These are phyloP conservation scores for Cinclus cinclus DNA, from an alignment of 2,113 vertebrate genomes.

Conservation along the genomic window DNA sequence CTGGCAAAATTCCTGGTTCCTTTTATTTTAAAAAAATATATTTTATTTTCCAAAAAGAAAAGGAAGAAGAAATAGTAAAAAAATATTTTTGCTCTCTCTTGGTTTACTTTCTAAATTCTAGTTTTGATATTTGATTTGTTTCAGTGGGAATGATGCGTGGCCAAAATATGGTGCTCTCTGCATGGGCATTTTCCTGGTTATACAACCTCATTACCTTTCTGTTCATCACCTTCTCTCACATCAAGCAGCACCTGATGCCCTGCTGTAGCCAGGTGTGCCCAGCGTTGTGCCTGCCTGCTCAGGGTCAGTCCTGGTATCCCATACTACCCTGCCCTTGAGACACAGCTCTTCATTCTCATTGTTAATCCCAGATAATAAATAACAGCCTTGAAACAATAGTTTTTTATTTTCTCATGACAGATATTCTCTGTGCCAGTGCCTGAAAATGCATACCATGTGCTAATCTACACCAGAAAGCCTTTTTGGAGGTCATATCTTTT, in stretches of 20 bases:
- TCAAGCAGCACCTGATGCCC: not conserved
- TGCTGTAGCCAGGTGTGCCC: not conserved
- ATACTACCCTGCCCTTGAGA: rapidly evolving
- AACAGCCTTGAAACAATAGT: not conserved
- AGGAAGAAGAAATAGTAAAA: not conserved
- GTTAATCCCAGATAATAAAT: not conserved
- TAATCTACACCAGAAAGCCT: not conserved
- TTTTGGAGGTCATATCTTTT: not conserved
- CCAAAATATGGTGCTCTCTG: not conserved
- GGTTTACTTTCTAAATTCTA: not conserved
- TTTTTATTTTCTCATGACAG: not conserved
- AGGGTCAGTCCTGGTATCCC: not conserved
- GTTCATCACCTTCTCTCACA: not conserved
- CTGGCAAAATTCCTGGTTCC: not conserved
- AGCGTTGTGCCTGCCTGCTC: not conserved
- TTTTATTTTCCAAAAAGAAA: not conserved
- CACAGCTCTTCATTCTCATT: not conserved
- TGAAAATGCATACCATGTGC: rapidly evolving
- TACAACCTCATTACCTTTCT: not conserved
- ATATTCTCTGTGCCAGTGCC: not conserved
- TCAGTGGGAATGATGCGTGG: rapidly evolving
- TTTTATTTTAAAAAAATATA: no score
- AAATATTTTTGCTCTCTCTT: not conserved
- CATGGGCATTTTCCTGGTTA: not conserved
- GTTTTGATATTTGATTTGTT: not conserved